phyloP scores from a whole-genome alignment of 1,140 invertebrate genomes.

The Pectinophora gossypiella region DNA sequence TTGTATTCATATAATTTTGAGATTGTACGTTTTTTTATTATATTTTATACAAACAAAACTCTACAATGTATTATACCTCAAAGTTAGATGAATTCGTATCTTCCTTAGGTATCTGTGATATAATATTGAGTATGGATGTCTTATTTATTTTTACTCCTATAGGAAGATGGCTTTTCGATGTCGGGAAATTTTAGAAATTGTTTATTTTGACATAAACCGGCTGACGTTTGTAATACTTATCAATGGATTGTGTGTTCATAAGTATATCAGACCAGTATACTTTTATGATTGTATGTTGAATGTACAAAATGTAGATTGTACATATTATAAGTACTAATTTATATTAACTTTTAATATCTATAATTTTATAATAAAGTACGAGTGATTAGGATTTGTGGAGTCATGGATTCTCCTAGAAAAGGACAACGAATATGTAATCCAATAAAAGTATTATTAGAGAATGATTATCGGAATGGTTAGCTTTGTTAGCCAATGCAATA shows the following conservation, averaged over 20 bases:
- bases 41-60: conserved; percentile 14
- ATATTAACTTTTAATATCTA: neutral
- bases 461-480: too few relatives aligned
- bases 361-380: neutral
- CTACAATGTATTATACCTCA: conserved; percentile 34
- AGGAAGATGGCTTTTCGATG: conserved; percentile 17
- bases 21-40: conserved; percentile 56
- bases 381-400: neutral
- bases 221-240: too few relatives aligned
- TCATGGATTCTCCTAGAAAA: neutral
- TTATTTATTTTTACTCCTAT: conserved; percentile 34
- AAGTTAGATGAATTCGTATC: conserved; percentile 34
- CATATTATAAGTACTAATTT: conserved; percentile 20
- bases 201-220: too few relatives aligned
- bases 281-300: conserved; percentile 21
- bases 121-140: conserved; percentile 48
- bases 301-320: conserved; percentile 55
- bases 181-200: too few relatives aligned
- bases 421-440: neutral
- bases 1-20: conserved; percentile 29
- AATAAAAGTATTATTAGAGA: too few relatives aligned
- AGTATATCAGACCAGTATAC: conserved; percentile 15
- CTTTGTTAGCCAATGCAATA: too few relatives aligned
- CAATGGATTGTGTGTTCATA: conserved; percentile 44
- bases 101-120: conserved; percentile 71